These are phyloP conservation scores for Venusia cambrica DNA, from an alignment of 2,888 invertebrate genomes.

Conservation along the genomic window DNA sequence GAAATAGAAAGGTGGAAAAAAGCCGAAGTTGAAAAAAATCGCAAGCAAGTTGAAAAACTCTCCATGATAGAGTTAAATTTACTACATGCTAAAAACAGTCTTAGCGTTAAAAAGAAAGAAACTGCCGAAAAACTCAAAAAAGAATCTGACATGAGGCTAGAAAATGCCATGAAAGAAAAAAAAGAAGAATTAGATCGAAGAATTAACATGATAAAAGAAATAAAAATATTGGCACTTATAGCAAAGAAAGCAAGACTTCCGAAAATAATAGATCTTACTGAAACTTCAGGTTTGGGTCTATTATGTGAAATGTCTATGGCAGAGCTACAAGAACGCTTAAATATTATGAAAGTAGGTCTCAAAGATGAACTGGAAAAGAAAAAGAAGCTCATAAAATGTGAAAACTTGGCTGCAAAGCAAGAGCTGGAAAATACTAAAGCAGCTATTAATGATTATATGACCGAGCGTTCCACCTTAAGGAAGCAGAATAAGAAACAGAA, in stretches of 20 bases:
- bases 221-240: conserved; percentile 68
- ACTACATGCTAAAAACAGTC: conserved; percentile 51
- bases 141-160: conserved; percentile 50
- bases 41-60: conserved; percentile 63
- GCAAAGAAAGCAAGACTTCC: conserved; percentile 73
- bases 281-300: conserved; percentile 79
- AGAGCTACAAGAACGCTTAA: conserved; percentile 80
- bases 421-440: conserved; percentile 70
- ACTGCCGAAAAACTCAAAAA: conserved; percentile 52
- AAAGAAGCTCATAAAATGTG: conserved; percentile 60
- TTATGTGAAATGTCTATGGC: conserved; percentile 84
- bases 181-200: conserved; percentile 73
- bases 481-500: conserved; percentile 49
- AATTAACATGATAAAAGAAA: conserved; percentile 74
- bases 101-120: conserved; percentile 51
- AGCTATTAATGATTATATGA: conserved; percentile 58
- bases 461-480: conserved; percentile 48
- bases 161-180: conserved; percentile 61
- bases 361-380: conserved; percentile 77
- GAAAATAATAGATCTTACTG: conserved; percentile 81
- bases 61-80: conserved; percentile 54
- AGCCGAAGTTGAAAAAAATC: conserved; percentile 70
- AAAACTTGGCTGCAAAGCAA: conserved; percentile 64
- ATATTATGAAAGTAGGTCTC: conserved; percentile 69
- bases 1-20: conserved; percentile 77